These are phyloP conservation scores for Oryzias dopingdopingensis DNA, from an alignment of 2,797 vertebrate species.

Conservation along the genomic window DNA sequence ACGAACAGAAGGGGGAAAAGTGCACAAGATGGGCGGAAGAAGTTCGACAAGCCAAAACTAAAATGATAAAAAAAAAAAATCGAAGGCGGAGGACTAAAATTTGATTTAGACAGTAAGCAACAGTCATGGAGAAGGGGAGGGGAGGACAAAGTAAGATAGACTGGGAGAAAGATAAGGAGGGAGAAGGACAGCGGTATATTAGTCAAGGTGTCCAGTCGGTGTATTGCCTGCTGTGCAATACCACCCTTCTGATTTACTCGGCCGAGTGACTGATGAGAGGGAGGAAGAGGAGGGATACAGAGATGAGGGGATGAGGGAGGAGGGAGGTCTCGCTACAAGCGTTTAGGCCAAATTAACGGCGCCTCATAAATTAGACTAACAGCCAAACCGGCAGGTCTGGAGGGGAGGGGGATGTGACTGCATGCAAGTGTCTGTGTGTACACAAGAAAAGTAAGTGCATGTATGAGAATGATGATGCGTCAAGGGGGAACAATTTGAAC, in stretches of 20 bases:
- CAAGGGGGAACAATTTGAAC: constrained; percentile 63
- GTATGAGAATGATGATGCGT: constrained; percentile 63
- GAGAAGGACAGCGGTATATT: constrained; percentile 71
- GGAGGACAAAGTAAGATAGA: constrained; percentile 45
- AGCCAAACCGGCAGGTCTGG: constrained; percentile 51
- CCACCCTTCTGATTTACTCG: constrained; percentile 77
- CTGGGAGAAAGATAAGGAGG: constrained; percentile 43
- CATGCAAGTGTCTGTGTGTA: constrained; percentile 18
- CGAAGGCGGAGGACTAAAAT: constrained; percentile 40
- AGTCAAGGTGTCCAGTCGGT: constrained; percentile 76
- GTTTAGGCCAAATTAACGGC: constrained; percentile 79
- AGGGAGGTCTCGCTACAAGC: constrained; percentile 72
- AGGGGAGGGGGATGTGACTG: constrained; percentile 38
- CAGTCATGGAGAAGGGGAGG: constrained; percentile 34
- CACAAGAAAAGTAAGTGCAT: constrained; percentile 34
- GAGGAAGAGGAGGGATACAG: constrained; percentile 53
- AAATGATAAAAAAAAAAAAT: constrained; percentile 19
- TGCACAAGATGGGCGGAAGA: constrained; percentile 21
- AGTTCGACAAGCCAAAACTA: constrained; percentile 36
- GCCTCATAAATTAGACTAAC: constrained; percentile 79
- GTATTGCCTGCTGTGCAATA: constrained; percentile 79
- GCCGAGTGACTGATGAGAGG: constrained; percentile 72
- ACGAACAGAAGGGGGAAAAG: constrained; percentile 10
- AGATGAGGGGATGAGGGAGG: constrained; percentile 66
- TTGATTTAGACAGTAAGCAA: constrained; percentile 50